A percentile compares a stretch with the other conserved stretches of the same genome.
Conservation (phyloP, 2,797 vertebrate genomes). For the Ambastaia sidthimunki region DNA sequence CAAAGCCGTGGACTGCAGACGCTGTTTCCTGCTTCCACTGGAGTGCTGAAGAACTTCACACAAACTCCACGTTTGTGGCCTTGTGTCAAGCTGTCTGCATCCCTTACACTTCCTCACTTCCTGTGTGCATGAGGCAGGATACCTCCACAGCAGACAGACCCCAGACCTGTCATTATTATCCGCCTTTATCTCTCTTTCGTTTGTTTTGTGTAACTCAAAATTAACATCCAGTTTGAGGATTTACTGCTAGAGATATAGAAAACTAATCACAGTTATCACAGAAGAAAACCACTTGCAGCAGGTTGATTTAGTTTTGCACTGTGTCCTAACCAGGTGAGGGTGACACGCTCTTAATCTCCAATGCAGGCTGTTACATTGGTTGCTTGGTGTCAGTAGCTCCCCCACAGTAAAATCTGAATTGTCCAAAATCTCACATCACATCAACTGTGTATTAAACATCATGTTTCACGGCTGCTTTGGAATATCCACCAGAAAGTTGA, state of each 20-base stretch:
- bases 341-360: not conserved
- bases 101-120: conserved; percentile 1
- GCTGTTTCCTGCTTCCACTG: conserved; percentile 85
- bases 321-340: not conserved
- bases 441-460: not conserved
- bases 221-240: too few species aligned
- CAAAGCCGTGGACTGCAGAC: conserved; percentile 90
- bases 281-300: too few species aligned
- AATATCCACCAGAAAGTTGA: not conserved
- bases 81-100: not conserved
- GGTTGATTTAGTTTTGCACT: not conserved
- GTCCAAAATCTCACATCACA: not conserved
- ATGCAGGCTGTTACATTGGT: not conserved
- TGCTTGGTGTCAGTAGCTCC: not conserved
- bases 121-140: not conserved
- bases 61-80: not conserved
- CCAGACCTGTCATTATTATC: too few species aligned
- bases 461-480: not conserved
- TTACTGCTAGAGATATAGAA: too few species aligned
- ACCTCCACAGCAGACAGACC: too few species aligned
- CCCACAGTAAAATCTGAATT: not conserved
- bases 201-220: too few species aligned
- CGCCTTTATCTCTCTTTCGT: too few species aligned
- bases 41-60: conserved; percentile 78
- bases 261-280: too few species aligned